Evolutionary conservation across 37 sponge, comb jelly and placozoan species (phyloP).

Genomic region (Cladorhizidae sp.): DNA sequence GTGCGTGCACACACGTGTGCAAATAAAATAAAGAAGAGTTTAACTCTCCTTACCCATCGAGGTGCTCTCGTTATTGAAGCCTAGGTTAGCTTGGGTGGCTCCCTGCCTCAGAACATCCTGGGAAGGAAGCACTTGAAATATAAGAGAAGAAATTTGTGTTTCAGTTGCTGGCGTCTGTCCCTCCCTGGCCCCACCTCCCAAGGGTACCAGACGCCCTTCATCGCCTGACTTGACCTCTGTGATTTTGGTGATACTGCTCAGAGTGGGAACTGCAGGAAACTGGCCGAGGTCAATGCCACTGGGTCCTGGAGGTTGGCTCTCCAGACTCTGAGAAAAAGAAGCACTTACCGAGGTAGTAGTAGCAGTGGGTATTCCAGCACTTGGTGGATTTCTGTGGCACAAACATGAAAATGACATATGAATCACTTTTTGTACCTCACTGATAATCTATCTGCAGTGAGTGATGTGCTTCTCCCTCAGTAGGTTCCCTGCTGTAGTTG

Average conservation of each 20-base stretch:
- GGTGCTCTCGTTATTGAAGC: not conserved
- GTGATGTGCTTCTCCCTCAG: too few species aligned
- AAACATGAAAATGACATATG: too few species aligned
- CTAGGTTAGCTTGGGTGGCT: not conserved
- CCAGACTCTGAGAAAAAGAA: constrained; percentile 5
- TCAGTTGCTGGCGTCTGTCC: not conserved
- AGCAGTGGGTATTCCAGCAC: too few species aligned
- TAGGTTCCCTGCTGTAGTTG: too few species aligned
- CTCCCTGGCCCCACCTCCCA: constrained; percentile 7
- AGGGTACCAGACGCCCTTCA: not conserved
- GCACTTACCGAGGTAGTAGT: not conserved
- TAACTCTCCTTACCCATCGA: too few species aligned
- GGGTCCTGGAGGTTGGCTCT: constrained; percentile 10
- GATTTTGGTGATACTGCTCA: not conserved
- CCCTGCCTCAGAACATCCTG: not conserved
- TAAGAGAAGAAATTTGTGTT: not conserved
- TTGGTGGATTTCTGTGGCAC: too few species aligned
- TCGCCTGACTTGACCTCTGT: not conserved
- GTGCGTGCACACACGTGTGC: too few species aligned
- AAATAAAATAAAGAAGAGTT: too few species aligned
- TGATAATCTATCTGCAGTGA: too few species aligned
- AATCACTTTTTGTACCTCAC: too few species aligned
- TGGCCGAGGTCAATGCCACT: constrained; percentile 2
- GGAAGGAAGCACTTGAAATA: constrained; percentile 7
- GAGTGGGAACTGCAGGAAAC: not conserved